A percentile compares a stretch with the other conserved stretches of the same genome.
These are phyloP conservation scores for Lasioglossum vierecki DNA, from an alignment of 2,888 invertebrate genomes.

Conservation along the genomic window DNA sequence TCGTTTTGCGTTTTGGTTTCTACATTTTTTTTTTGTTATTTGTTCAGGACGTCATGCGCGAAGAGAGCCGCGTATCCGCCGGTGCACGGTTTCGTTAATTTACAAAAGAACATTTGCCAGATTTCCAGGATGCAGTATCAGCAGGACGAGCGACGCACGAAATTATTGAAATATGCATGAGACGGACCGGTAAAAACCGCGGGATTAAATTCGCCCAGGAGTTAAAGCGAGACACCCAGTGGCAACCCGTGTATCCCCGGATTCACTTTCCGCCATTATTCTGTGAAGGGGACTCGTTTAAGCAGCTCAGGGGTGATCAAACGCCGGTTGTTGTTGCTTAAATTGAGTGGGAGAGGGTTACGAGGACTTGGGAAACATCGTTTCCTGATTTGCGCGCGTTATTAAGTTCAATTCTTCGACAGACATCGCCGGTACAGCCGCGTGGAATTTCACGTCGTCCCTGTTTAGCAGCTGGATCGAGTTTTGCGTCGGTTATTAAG, in stretches of 20 bases:
- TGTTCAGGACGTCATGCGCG: not conserved
- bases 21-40: not conserved
- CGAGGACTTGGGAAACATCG: not conserved
- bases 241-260: slow-evolving; percentile 39
- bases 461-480: not conserved
- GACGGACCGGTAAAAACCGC: slow-evolving; percentile 47
- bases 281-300: slow-evolving; percentile 37
- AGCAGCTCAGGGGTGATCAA: slow-evolving; percentile 34
- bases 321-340: slow-evolving; percentile 15
- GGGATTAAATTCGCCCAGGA: slow-evolving; percentile 50
- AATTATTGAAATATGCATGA: slow-evolving; percentile 61
- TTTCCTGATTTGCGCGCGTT: slow-evolving; percentile 2
- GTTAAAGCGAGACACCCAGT: slow-evolving; percentile 52
- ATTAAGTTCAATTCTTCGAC: slow-evolving; percentile 3
- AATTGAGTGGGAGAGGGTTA: slow-evolving; percentile 34
- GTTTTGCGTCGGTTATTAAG: not conserved
- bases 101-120: slow-evolving; percentile 30
- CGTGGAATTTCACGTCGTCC: not conserved
- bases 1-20: not conserved
- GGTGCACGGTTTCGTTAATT: slow-evolving; percentile 36
- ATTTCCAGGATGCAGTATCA: slow-evolving; percentile 29
- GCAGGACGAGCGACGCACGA: slow-evolving; percentile 20
- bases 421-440: not conserved
- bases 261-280: slow-evolving; percentile 36
- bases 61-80: not conserved